phyloP scores from a whole-genome alignment of 2,888 invertebrate genomes.

The Oithona nana region DNA sequence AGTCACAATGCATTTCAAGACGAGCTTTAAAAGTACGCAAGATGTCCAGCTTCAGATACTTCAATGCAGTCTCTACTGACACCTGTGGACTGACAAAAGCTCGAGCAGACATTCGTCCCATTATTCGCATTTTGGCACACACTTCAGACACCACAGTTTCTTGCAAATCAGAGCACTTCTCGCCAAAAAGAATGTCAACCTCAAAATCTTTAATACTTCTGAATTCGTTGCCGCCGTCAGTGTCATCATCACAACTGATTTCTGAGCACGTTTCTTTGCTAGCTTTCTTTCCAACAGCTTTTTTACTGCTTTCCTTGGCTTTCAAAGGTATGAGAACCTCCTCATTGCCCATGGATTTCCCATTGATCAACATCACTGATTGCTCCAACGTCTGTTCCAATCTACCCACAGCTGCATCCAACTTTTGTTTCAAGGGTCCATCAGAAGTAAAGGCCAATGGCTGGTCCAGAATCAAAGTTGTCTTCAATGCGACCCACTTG shows the following conservation, averaged over 20 bases:
- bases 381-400: not conserved
- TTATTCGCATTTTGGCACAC: not conserved
- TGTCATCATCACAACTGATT: not conserved
- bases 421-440: not conserved
- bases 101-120: not conserved
- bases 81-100: not conserved
- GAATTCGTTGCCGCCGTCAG: not conserved
- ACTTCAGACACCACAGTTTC: not conserved
- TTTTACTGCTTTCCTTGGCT: not conserved
- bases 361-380: not conserved
- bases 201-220: not conserved
- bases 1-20: constrained; percentile 5
- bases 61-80: not conserved
- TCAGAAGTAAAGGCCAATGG: not conserved
- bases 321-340: not conserved
- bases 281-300: not conserved
- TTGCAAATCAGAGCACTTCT: not conserved
- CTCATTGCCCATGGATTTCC: not conserved
- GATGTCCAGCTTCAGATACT: not conserved
- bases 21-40: not conserved
- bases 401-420: not conserved
- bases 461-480: not conserved
- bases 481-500: not conserved
- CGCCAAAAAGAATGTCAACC: not conserved
- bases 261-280: not conserved